Percentiles rank a stretch among this genome's conserved stretches.
These are phyloP conservation scores for Siniperca knerii DNA, from an alignment of 2,113 vertebrate species.

Conservation along the genomic window DNA sequence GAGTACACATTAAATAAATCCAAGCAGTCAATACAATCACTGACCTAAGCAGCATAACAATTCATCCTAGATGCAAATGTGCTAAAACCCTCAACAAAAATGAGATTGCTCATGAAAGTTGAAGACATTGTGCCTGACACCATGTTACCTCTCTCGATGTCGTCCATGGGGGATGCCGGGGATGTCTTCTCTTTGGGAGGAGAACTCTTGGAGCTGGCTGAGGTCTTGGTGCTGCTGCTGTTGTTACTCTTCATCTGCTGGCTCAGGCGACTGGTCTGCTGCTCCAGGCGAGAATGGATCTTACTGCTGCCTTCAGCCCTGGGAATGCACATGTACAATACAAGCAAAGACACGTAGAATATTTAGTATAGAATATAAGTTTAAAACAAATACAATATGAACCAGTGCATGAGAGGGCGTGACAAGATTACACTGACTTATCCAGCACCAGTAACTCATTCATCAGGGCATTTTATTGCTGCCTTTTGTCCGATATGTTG, in stretches of 20 bases:
- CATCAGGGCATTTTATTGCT: not conserved
- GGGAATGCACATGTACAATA: constrained; percentile 6
- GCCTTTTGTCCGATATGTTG: not conserved
- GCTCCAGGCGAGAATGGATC: constrained; percentile 90
- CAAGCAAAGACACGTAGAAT: not conserved
- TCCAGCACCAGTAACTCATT: not conserved
- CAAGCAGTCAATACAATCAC: not conserved
- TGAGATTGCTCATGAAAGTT: not conserved
- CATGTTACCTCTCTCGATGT: constrained; percentile 93
- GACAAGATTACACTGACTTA: not conserved
- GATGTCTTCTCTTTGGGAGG: constrained; percentile 88
- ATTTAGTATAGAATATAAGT: not conserved
- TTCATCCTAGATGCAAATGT: not conserved
- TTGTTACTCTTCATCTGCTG: constrained; percentile 87
- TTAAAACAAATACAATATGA: not conserved
- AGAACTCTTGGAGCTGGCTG: constrained; percentile 85
- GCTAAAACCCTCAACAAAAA: not conserved
- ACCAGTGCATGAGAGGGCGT: not conserved
- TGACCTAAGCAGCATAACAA: too few species aligned
- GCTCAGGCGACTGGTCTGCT: constrained; percentile 83
- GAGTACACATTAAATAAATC: not conserved
- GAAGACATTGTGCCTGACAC: not conserved
- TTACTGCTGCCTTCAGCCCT: constrained; percentile 98
- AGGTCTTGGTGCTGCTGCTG: constrained; percentile 84
- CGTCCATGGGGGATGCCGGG: constrained; percentile 92